phyloP scores from a whole-genome alignment of 2,888 invertebrate species.

The Cinara cedri region DNA sequence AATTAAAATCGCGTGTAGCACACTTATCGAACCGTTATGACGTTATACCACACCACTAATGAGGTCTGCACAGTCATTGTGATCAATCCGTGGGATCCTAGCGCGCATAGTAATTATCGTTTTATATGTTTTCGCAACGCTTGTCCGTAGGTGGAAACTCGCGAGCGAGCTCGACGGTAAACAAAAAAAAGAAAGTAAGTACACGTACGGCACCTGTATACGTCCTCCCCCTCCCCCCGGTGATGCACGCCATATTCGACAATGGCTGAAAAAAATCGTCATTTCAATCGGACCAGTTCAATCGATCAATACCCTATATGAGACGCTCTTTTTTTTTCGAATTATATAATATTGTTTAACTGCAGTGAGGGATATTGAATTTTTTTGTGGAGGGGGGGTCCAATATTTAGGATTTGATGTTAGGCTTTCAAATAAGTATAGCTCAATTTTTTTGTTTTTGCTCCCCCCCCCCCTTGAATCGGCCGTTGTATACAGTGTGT shows the following conservation, averaged over 20 bases:
- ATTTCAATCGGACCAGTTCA: too few relatives aligned
- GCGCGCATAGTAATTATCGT: conserved; percentile 49
- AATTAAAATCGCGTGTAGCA: conserved; percentile 27
- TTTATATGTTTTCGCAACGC: conserved; percentile 45
- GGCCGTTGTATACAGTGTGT: too few relatives aligned
- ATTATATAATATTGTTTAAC: too few relatives aligned
- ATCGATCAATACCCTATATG: too few relatives aligned
- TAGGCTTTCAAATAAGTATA: too few relatives aligned
- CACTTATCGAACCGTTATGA: conserved; percentile 47
- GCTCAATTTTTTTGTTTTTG: too few relatives aligned
- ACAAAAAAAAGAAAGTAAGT: conserved; percentile 34
- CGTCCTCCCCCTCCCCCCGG: not conserved
- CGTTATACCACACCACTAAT: conserved; percentile 17
- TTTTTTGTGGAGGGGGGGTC: too few relatives aligned
- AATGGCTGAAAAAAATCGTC: conserved; percentile 1
- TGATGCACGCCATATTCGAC: not conserved
- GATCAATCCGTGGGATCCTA: conserved; percentile 52
- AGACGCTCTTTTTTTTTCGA: too few relatives aligned
- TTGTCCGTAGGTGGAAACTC: conserved; percentile 45
- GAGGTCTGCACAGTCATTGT: conserved; percentile 52
- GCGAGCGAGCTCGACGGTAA: not conserved
- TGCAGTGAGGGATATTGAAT: too few relatives aligned
- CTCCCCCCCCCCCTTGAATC: too few relatives aligned
- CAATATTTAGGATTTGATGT: too few relatives aligned
- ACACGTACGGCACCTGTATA: not conserved